These are phyloP conservation scores for Onychostoma macrolepis DNA, from an alignment of 2,113 vertebrate genomes.

Conservation along the genomic window DNA sequence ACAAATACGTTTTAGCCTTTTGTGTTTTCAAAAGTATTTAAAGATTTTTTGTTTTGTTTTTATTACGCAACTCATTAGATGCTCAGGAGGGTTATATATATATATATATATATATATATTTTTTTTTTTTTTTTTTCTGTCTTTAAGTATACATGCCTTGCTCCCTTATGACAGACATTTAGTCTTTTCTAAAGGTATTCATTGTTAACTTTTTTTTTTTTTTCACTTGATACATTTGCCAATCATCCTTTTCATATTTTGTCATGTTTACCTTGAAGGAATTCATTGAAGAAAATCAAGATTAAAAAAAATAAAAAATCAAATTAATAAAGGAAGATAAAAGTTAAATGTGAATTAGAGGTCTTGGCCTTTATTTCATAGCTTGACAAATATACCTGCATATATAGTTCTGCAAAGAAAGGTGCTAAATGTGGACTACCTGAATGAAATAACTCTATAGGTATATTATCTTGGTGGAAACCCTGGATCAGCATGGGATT, in stretches of 20 bases:
- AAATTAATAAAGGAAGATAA: constrained; percentile 12
- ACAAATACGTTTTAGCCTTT: background rate
- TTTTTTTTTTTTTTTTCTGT: no score
- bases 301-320: background rate
- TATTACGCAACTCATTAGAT: background rate
- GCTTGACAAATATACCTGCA: background rate
- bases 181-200: constrained; percentile 2
- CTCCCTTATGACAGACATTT: background rate
- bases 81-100: no score
- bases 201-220: background rate
- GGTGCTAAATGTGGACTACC: background rate
- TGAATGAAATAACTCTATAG: background rate
- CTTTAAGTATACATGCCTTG: background rate
- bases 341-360: background rate
- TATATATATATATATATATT: no score
- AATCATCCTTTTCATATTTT: background rate
- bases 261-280: constrained; percentile 9
- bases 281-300: constrained; percentile 10
- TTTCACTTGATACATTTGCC: background rate
- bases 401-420: background rate
- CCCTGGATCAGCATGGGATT: background rate
- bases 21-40: background rate
- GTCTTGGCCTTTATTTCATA: background rate
- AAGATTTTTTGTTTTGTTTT: background rate
- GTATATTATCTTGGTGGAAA: background rate